A percentile compares a stretch with the other conserved stretches of the same genome.
These are phyloP conservation scores for Pseudachorutes palmiensis DNA, from an alignment of 1,140 invertebrate genomes.

Conservation along the genomic window DNA sequence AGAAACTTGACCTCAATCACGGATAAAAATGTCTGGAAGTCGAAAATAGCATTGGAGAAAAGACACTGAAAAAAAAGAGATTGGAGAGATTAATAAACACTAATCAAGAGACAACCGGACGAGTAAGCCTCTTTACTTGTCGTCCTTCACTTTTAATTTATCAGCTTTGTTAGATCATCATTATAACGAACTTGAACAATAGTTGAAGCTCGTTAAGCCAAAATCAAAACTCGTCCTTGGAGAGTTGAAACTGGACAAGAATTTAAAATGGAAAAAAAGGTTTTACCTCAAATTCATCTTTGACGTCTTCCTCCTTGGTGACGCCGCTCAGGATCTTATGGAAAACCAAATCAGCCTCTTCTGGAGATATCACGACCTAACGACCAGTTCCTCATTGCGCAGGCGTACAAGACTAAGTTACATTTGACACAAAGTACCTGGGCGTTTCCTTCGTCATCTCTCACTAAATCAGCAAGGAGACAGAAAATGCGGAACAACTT, in stretches of 20 bases:
- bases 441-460: slow-evolving; percentile 36
- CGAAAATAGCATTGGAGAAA: slow-evolving; percentile 37
- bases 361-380: slow-evolving; percentile 40
- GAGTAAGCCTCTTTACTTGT: too few species aligned
- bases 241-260: slow-evolving; percentile 1
- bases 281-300: slow-evolving; percentile 34
- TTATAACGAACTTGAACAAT: background rate
- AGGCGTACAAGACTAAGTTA: too few species aligned
- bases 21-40: slow-evolving; percentile 36
- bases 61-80: slow-evolving; percentile 29
- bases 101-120: too few species aligned
- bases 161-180: background rate
- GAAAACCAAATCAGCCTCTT: slow-evolving; percentile 42
- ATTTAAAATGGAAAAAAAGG: too few species aligned
- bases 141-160: background rate
- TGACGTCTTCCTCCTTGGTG: slow-evolving; percentile 36
- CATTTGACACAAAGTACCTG: slow-evolving; percentile 22
- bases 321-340: slow-evolving; percentile 40
- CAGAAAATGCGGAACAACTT: slow-evolving; percentile 71
- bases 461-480: slow-evolving; percentile 58
- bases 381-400: too few species aligned
- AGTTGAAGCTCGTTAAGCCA: background rate
- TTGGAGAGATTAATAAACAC: too few species aligned
- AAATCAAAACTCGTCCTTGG: too few species aligned
- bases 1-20: slow-evolving; percentile 36